phyloP scores from a whole-genome alignment of 2,113 vertebrate genomes.

The Phalacrocorax carbo region DNA sequence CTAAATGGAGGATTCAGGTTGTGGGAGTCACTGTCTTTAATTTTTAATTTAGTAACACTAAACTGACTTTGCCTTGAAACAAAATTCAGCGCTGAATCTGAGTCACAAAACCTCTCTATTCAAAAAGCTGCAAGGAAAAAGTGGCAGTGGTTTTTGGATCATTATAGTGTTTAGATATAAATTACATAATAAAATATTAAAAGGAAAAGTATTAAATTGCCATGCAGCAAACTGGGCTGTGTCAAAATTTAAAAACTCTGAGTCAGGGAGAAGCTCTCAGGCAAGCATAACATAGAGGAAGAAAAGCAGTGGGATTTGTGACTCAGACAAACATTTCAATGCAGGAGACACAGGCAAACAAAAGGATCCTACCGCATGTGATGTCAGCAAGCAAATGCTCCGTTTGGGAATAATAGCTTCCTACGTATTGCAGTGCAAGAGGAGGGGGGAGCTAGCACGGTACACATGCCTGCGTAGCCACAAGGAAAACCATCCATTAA shows the following conservation, averaged over 20 bases:
- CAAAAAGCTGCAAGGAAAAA: background rate
- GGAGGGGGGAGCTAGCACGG: background rate
- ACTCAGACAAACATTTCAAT: constrained; percentile 64
- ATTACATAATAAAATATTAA: constrained; percentile 45
- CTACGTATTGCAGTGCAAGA: constrained; percentile 40
- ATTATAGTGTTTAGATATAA: background rate
- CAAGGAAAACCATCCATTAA: constrained; percentile 28
- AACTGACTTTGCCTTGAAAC: constrained; percentile 28
- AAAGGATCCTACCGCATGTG: constrained; percentile 60
- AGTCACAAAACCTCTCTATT: constrained; percentile 8
- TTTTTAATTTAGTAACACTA: constrained; percentile 48
- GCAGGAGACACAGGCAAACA: constrained; percentile 67
- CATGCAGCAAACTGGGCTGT: constrained; percentile 18
- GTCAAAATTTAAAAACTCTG: constrained; percentile 27
- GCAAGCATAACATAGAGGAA: constrained; percentile 35
- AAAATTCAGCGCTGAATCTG: constrained; percentile 10
- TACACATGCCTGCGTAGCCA: constrained; percentile 7
- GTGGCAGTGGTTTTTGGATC: background rate
- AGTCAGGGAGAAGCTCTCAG: constrained; percentile 56
- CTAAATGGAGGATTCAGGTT: constrained; percentile 47
- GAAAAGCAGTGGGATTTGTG: constrained; percentile 21
- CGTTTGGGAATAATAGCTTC: constrained; percentile 60
- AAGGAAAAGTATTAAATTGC: background rate
- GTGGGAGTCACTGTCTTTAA: constrained; percentile 52
- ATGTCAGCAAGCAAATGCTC: constrained; percentile 67